Base-by-base conservation (phyloP, 2,888 invertebrate genomes). In the Helleia helle region DNA sequence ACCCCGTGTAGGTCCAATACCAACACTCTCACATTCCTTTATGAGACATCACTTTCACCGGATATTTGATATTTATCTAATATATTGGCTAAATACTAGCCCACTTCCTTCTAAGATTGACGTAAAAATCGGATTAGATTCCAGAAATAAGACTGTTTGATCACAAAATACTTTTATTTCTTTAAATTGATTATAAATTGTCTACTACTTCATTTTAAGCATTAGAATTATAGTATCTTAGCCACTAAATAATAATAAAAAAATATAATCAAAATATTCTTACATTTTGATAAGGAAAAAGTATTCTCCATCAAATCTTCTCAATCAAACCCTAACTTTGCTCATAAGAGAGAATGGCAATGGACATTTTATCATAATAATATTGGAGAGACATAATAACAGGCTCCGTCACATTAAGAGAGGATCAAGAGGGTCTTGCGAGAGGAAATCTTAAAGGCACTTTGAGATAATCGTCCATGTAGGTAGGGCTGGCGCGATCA, bases 401-500 rank as follows among this genome's bases (percentile, higher is more conserved):
- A 11, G 12, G 18, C 12, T 34, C 22, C 1, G 17, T 34, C 12
- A 22, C 34, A 34, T 34, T 22, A 22, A 34, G 34, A 34, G 34
- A 22, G 34, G 34, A 34, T 34, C 34, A 11, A 11, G 34, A 34
- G 34, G 11, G 34, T 31, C 49, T 46, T 40, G 29, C 36, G 49
- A 46, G 49, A 51, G 49, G 50, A 55, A 48, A 52, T 55, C 55
- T 58, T 51, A 37, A 50, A 50, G 42, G 41, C 42, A 43, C 44
- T 43, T 56, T 55, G 59, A 61, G 65, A 67, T 61, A 58, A 61
- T 58, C 52, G 54, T 43, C 43, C 42, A 39, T 29, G 14, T 29
- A 18, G 25, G 34, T 50, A 71, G 69, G 71, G 71, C 14, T 71
- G 67, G 59, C 46, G n/a, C n/a, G n/a, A n/a, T n/a, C n/a, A n/a